A percentile compares a stretch with the other conserved stretches of the same genome.
phyloP scores from a whole-genome alignment of 2,888 invertebrate species.

The Patella pellucida region DNA sequence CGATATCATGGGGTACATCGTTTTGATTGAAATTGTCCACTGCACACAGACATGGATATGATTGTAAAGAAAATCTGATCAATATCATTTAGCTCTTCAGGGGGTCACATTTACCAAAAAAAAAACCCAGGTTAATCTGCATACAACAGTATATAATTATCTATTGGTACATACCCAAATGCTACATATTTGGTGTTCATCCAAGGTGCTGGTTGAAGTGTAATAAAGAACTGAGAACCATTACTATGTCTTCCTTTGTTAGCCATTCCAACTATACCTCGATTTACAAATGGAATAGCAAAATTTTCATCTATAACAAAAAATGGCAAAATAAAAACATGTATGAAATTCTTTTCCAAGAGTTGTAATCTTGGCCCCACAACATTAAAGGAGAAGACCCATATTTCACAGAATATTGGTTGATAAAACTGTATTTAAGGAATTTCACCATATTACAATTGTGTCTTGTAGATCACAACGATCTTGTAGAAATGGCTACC shows the following conservation, averaged over 20 bases:
- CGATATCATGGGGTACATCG: too few relatives aligned
- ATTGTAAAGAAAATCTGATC: neutral
- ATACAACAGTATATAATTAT: neutral
- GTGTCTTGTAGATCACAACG: too few relatives aligned
- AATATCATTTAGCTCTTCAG: too few relatives aligned
- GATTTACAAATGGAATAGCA: constrained; percentile 77
- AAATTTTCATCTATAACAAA: constrained; percentile 78
- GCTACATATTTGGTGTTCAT: constrained; percentile 82
- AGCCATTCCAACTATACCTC: constrained; percentile 82
- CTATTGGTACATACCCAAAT: constrained; percentile 75
- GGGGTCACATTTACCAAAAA: too few relatives aligned
- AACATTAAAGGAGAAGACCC: too few relatives aligned
- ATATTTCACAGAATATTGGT: too few relatives aligned
- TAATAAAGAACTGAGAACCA: constrained; percentile 80
- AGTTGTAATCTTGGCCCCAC: too few relatives aligned
- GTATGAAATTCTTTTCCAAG: too few relatives aligned
- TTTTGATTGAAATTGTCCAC: too few relatives aligned
- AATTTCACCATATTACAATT: neutral
- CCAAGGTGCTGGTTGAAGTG: constrained; percentile 79
- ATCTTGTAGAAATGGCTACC: too few relatives aligned
- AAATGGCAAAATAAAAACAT: neutral
- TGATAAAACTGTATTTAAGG: neutral
- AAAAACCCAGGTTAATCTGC: neutral
- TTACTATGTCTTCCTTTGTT: constrained; percentile 80
- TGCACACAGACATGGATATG: neutral